These are phyloP conservation scores for Epizoanthus rinbou DNA, from an alignment of 92 coral and sea anemone genomes.

Conservation along the genomic window DNA sequence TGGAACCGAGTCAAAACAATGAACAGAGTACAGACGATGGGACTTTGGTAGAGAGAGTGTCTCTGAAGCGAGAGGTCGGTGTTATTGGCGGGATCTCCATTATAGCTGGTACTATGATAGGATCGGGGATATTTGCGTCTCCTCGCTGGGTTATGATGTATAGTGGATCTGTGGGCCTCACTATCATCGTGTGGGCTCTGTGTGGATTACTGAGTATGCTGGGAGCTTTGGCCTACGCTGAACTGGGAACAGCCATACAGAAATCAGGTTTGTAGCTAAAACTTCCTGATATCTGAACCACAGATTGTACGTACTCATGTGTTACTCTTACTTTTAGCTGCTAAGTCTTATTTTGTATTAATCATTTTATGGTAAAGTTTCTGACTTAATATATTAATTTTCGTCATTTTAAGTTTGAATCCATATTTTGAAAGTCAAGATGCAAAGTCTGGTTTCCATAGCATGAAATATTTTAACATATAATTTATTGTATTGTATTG, in stretches of 20 bases:
- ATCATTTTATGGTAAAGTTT: too few relatives aligned
- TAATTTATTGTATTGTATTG: too few relatives aligned
- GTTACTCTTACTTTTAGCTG: too few relatives aligned
- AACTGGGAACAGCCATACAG: slow-evolving; percentile 45
- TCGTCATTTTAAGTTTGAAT: too few relatives aligned
- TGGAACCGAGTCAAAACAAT: neutral
- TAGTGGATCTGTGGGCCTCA: slow-evolving; percentile 71
- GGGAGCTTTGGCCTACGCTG: slow-evolving; percentile 49
- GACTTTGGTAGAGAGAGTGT: slow-evolving; percentile 4
- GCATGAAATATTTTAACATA: too few relatives aligned
- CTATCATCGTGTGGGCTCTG: slow-evolving; percentile 56
- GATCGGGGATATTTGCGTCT: slow-evolving; percentile 78
- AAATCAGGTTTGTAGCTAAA: neutral
- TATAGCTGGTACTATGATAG: slow-evolving; percentile 72
- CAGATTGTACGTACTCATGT: too few relatives aligned
- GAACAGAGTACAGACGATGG: neutral
- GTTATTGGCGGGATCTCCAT: slow-evolving; percentile 62
- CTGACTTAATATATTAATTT: too few relatives aligned
- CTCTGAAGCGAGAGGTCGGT: slow-evolving; percentile 60
- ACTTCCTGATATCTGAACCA: too few relatives aligned
- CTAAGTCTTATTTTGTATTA: too few relatives aligned
- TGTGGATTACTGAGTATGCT: slow-evolving; percentile 44
- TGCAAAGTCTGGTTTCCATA: too few relatives aligned
- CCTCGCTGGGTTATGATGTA: slow-evolving; percentile 66
- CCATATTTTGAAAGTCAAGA: too few relatives aligned